Conservation (phyloP, 2,888 invertebrate genomes). For the Heliconius aoede region DNA sequence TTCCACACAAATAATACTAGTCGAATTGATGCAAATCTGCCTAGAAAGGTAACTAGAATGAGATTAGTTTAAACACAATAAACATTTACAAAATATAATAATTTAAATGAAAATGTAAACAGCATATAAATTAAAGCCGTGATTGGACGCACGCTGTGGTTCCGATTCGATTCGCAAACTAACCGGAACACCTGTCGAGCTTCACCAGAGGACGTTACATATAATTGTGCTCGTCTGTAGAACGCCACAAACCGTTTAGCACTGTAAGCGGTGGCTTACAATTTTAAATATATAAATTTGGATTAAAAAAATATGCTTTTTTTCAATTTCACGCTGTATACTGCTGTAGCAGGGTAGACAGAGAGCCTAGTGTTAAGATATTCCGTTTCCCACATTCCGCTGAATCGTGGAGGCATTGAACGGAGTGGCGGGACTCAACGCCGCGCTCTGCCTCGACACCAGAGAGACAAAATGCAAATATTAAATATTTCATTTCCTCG, state of each 20-base stretch:
- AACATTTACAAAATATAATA: neutral
- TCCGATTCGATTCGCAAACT: slow-evolving; percentile 38
- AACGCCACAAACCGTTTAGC: slow-evolving; percentile 1
- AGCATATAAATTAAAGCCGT: slow-evolving; percentile 28
- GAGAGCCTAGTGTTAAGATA: too few relatives aligned
- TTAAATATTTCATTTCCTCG: too few relatives aligned
- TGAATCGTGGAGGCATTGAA: too few relatives aligned
- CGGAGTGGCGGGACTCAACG: too few relatives aligned
- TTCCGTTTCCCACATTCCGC: too few relatives aligned
- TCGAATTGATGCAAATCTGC: neutral
- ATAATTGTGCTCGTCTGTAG: slow-evolving; percentile 8
- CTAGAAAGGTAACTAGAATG: neutral
- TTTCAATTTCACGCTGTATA: too few relatives aligned
- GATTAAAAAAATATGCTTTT: too few relatives aligned
- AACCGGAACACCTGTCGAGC: slow-evolving; percentile 25
- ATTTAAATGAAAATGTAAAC: slow-evolving; percentile 7
- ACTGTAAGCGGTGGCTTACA: neutral
- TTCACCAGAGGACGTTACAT: slow-evolving; percentile 20
- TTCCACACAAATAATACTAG: neutral
- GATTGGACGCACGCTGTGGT: slow-evolving; percentile 32
- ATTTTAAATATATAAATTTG: too few relatives aligned
- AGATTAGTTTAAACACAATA: neutral
- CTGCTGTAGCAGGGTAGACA: too few relatives aligned
- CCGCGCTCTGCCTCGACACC: too few relatives aligned
- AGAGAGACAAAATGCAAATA: too few relatives aligned